These are phyloP conservation scores for Danaus melanippus DNA, from an alignment of 1,140 invertebrate genomes.

Conservation along the genomic window DNA sequence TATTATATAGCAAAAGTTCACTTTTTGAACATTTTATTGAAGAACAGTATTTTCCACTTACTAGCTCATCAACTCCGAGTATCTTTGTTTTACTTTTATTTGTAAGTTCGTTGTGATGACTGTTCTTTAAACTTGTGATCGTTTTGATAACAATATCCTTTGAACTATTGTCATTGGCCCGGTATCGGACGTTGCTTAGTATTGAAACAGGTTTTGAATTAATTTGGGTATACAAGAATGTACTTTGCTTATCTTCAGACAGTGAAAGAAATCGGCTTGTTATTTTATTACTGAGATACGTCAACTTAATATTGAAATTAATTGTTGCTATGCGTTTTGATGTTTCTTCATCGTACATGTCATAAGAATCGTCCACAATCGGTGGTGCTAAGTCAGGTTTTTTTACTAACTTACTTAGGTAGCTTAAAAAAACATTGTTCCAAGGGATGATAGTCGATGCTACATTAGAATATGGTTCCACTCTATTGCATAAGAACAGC, in stretches of 20 bases:
- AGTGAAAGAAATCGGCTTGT: constrained; percentile 17
- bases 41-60: too few species aligned
- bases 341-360: constrained; percentile 33
- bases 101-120: too few species aligned
- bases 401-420: constrained; percentile 29
- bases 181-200: constrained; percentile 4
- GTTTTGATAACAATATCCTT: background rate
- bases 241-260: constrained; percentile 16
- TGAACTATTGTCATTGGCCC: background rate
- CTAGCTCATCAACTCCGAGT: too few species aligned
- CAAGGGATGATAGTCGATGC: constrained; percentile 38
- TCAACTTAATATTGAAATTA: constrained; percentile 40
- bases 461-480: constrained; percentile 24
- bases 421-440: constrained; percentile 31
- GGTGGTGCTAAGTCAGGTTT: constrained; percentile 17
- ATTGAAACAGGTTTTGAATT: constrained; percentile 13
- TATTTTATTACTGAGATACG: constrained; percentile 20
- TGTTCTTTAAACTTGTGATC: too few species aligned
- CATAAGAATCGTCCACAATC: constrained; percentile 26
- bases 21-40: constrained; percentile 18
- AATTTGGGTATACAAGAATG: constrained; percentile 18
- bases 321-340: constrained; percentile 38
- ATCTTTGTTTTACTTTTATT: too few species aligned
- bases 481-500: constrained; percentile 36
- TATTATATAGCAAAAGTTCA: constrained; percentile 20